Evolutionary conservation across 2,797 vertebrate species (phyloP), one percentile per base, ranked within the genome.

Genomic region (Botia kubotai): DNA sequence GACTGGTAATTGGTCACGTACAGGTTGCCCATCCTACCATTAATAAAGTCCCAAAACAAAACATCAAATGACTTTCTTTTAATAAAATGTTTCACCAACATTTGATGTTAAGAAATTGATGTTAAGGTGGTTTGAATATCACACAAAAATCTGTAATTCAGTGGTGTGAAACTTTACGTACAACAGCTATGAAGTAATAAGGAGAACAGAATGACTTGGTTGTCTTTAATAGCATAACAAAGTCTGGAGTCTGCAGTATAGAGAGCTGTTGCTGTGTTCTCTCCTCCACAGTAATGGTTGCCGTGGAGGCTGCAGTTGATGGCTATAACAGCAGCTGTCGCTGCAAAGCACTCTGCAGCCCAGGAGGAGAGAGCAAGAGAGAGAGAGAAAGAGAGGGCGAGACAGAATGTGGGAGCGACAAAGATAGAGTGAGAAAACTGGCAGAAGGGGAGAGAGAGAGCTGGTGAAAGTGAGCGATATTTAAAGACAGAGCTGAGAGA

Each of bases 261-360:
- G 65, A 74, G 75, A 10, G 8, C 72, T 39, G 36, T 82, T 72
- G 71, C 73, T 8, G 73, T 70, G 66, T 58, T 60, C 79, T 82
- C 73, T 84, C 77, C 55, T 80, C 86, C 82, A 73, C 84, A 62
- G 86, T 75, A 84, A 87, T 77, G 70, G 80, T 86, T 85, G 82
- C 86, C 14, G 82, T 84, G 80, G 80, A 84, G 84, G 86, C 82
- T 86, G 86, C 86, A 87, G 86, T 87, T 87, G 86, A 87, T 85
- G 82, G 82, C 77, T 87, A 86, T 83, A 87, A 87, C 86, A 87
- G 84, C 84, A 86, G 84, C 86, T 87, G 86, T 87, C 86, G 80
- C 86, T 86, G 86, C 84, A 86, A 85, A 82, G 84, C 86, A 85
- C 86, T 85, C 77, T 86, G 84, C 82, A 84, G 84, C 55, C 80